Base-by-base conservation (phyloP, 2,888 invertebrate species). In the Chaetoderma sp. region DNA sequence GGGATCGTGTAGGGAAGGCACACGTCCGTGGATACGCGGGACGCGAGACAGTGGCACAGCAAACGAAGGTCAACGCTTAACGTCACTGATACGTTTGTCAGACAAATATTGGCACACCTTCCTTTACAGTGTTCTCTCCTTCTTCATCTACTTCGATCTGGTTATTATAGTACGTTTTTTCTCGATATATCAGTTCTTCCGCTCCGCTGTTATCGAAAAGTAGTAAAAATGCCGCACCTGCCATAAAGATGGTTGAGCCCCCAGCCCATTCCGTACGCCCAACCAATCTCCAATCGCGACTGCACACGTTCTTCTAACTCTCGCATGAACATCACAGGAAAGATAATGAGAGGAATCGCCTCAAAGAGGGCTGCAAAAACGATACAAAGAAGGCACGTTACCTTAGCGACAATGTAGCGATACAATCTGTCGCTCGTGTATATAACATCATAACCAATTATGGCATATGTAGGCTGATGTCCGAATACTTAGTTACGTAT, bases 201-300 rank as follows among this genome's bases (percentile, higher is more conserved):
- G 98, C 97, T 81, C 95, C 95, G 88, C 98, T 97, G n/a, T n/a
- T n/a, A 90, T 98, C 98, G 88, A 97, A 96, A 76, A 97, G 91
- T 81, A 98, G 90, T 75, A 98, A 89, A 67, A 98, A 92, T 4
- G 96, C 94, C 62, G 95, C 96, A 50, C 96, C 96, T 87, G 97
- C 94, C 56, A 96, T 90, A 89, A 98, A 96, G 83, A 97, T 95
- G 80, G 95, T 95, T 47, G 96, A 94, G 73, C 96, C 96, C 97
- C 97, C 98, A 98, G 18, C 96, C 97, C 28, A 98, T 94, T 55
- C 98, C 97, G 86, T 98, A 98, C 50, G 97, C 96, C 96, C 97
- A 98, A 56, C 97, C 97, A 83, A 98, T 98, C 87, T 70, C 67
- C 82, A 81, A 83, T 16, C 28, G 28, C 55, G 55, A 32, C 4